A percentile compares a stretch with the other conserved stretches of the same genome.
phyloP scores from a whole-genome alignment of 2,113 vertebrate species.

The Coracopsis vasa region DNA sequence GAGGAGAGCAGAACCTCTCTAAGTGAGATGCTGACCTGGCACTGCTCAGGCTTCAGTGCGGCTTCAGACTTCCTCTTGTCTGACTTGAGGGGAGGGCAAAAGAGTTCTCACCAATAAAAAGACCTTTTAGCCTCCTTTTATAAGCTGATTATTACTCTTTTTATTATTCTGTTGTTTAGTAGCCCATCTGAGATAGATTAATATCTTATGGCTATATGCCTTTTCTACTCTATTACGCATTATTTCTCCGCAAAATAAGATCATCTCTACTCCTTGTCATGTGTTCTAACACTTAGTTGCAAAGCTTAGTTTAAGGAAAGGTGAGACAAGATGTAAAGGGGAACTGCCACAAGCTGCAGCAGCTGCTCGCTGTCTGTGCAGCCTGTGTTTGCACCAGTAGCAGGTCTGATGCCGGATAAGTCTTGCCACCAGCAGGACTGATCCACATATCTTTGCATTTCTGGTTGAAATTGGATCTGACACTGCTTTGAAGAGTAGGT shows the following conservation, averaged over 20 bases:
- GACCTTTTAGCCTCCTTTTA: not conserved
- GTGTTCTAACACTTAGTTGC: not conserved
- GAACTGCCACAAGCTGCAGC: not conserved
- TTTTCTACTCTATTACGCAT: not conserved
- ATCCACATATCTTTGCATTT: not conserved
- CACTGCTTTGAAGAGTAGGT: not conserved
- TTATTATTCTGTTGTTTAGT: not conserved
- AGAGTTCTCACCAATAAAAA: not conserved
- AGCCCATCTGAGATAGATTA: not conserved
- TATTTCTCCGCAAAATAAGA: not conserved
- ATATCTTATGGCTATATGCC: not conserved
- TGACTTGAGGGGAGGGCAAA: not conserved
- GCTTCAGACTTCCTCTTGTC: not conserved
- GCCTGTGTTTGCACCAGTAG: accelerated
- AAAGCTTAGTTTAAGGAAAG: not conserved
- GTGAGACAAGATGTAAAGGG: not conserved
- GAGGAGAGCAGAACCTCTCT: not conserved
- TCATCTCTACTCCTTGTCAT: not conserved
- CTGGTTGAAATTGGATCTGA: not conserved
- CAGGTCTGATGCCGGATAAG: accelerated
- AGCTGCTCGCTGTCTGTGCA: accelerated
- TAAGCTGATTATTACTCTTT: not conserved
- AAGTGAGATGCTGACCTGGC: not conserved
- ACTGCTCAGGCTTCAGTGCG: not conserved
- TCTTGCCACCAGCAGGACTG: not conserved